Evolutionary conservation across 92 coral and sea anemone species (phyloP), one percentile per base, ranked within the genome.

Genomic region (Phymanthus crucifer): DNA sequence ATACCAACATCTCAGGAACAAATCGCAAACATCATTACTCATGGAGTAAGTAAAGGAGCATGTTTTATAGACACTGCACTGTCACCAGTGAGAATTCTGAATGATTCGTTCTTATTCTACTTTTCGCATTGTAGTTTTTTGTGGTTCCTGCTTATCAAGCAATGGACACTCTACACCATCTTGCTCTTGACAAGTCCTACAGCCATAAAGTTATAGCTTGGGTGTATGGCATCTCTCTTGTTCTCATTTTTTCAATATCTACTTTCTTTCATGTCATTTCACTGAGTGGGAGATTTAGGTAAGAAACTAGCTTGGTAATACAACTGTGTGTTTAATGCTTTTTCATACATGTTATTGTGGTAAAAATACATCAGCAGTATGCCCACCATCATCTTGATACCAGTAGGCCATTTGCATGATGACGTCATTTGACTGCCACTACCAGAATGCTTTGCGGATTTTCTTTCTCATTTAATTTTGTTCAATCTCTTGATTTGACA

Each of bases 1-100:
- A 86, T 85, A 50, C 96, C 99, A 29, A 95, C 99, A 70, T 31
- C 19, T 2, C 78, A 86, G 40, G 99, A 95, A 82, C 98, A 95
- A 74, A 83, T 90, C 50, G 98, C 98, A 0, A 95, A 95, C 35
- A 89, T 94, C 40, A 77, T 89, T 32, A 95, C 98, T 3, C 99
- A 95, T 81, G 99, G 98, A 37, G 99, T 95, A 87, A 84, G 93
- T 24, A 61, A 27, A 61, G 7, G 35, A 24, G 33, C 68, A 61
- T n/a, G n/a, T n/a, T n/a, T n/a, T n/a, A n/a, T n/a, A n/a, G n/a
- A n/a, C n/a, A n/a, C n/a, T n/a, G n/a, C n/a, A n/a, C n/a, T n/a
- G n/a, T n/a, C n/a, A n/a, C n/a, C n/a, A n/a, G n/a, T n/a, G n/a
- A n/a, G n/a, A n/a, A n/a, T n/a, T n/a, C n/a, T n/a, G n/a, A n/a